Conservation (phyloP, 2,797 vertebrate genomes). For the Helostoma temminkii region DNA sequence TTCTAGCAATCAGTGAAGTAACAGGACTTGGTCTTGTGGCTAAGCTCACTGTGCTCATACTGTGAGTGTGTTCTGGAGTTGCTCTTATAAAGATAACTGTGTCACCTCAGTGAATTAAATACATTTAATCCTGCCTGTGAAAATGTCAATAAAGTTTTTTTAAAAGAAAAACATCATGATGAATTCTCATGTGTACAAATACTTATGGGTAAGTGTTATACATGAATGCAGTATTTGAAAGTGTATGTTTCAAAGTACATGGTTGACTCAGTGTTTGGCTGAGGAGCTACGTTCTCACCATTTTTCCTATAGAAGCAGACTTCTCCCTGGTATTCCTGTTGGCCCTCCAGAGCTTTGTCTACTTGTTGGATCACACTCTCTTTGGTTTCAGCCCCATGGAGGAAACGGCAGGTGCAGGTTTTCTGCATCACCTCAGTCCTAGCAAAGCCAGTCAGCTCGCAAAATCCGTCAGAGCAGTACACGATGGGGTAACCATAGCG, state of each 20-base stretch:
- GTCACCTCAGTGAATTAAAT: background rate
- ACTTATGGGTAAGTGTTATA: background rate
- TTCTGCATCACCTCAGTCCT: conserved; percentile 97
- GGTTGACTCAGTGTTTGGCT: background rate
- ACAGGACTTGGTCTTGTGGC: background rate
- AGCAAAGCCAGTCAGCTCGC: conserved; percentile 92
- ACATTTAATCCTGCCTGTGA: no score
- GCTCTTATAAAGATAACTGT: background rate
- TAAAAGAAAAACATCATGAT: background rate
- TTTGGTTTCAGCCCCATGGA: conserved; percentile 90
- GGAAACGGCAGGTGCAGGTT: conserved; percentile 92
- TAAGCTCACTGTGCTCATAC: background rate
- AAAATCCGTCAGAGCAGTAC: conserved; percentile 97
- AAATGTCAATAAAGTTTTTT: no score
- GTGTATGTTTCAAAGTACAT: background rate
- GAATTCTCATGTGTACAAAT: background rate
- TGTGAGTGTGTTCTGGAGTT: background rate
- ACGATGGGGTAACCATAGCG: conserved; percentile 92
- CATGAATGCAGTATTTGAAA: background rate
- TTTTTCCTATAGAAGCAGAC: conserved; percentile 93
- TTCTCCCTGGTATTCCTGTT: conserved; percentile 91
- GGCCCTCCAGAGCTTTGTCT: conserved; percentile 91
- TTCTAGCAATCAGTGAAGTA: conserved; percentile 2
- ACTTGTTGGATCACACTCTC: conserved; percentile 87
- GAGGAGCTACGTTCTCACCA: conserved; percentile 79